phyloP scores from a whole-genome alignment of 2,113 vertebrate genomes.

The Aegithalos caudatus region DNA sequence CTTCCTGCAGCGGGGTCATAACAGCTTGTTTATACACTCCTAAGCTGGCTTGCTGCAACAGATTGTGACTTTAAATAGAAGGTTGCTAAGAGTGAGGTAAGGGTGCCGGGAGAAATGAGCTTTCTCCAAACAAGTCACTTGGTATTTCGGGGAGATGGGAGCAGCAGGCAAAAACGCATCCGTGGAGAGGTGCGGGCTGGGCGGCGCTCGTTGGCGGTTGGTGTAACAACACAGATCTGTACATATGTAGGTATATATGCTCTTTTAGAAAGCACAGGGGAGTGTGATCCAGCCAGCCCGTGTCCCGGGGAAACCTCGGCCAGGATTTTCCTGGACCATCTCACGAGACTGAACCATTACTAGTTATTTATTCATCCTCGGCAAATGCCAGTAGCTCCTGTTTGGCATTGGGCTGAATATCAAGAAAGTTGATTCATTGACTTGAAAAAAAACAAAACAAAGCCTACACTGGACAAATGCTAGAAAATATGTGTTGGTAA shows the following conservation, averaged over 20 bases:
- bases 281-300: background rate
- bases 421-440: slow-evolving; percentile 54
- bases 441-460: slow-evolving; percentile 39
- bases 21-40: slow-evolving; percentile 6
- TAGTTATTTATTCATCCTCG: slow-evolving; percentile 21
- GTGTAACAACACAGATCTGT: background rate
- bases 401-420: slow-evolving; percentile 50
- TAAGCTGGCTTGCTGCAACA: slow-evolving; percentile 1
- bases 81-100: slow-evolving; percentile 38
- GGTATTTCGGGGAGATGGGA: slow-evolving; percentile 39
- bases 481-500: slow-evolving; percentile 45
- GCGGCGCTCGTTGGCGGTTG: background rate
- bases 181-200: background rate
- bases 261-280: background rate
- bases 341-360: background rate
- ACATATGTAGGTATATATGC: background rate
- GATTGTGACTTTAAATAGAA: slow-evolving; percentile 47
- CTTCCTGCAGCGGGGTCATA: background rate
- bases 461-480: slow-evolving; percentile 62
- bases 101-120: slow-evolving; percentile 22
- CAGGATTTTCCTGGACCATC: slow-evolving; percentile 21
- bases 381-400: slow-evolving; percentile 53
- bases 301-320: slow-evolving; percentile 24
- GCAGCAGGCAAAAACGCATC: slow-evolving; percentile 45
- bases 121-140: slow-evolving; percentile 24